A percentile compares a stretch with the other conserved stretches of the same genome.
These are phyloP conservation scores for Dryomyza anilis DNA, from an alignment of 2,888 invertebrate species.

Conservation along the genomic window DNA sequence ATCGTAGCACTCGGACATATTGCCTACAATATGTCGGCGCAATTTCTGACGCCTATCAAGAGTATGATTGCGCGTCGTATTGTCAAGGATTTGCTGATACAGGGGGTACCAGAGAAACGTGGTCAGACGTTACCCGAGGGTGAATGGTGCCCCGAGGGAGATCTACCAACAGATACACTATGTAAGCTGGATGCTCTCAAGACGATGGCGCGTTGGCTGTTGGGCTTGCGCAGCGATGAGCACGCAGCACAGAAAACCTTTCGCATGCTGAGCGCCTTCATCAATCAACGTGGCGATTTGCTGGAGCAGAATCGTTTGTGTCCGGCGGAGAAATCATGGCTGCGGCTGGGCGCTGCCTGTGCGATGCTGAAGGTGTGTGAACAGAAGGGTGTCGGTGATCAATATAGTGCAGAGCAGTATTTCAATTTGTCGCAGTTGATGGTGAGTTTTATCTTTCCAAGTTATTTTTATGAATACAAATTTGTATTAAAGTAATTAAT, in stretches of 20 bases:
- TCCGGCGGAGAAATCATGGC: conserved; percentile 89
- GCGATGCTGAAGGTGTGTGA: conserved; percentile 97
- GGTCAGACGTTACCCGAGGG: conserved; percentile 51
- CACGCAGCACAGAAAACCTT: conserved; percentile 92
- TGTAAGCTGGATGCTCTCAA: conserved; percentile 95
- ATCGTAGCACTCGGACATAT: conserved; percentile 95
- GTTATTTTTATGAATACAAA: too few relatives aligned
- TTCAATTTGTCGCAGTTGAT: conserved; percentile 91
- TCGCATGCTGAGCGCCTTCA: conserved; percentile 91
- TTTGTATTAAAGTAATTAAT: too few relatives aligned
- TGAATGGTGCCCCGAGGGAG: conserved; percentile 83
- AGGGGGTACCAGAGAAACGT: conserved; percentile 69
- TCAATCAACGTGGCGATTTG: conserved; percentile 89
- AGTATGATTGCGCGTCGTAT: conserved; percentile 94
- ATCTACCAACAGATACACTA: conserved; percentile 86
- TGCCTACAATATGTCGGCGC: conserved; percentile 88
- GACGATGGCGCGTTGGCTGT: conserved; percentile 94
- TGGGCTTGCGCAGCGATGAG: conserved; percentile 87
- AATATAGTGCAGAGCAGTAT: conserved; percentile 93
- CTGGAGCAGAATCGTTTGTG: conserved; percentile 75
- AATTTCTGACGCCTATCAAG: conserved; percentile 89
- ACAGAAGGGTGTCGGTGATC: conserved; percentile 94
- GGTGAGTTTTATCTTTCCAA: too few relatives aligned
- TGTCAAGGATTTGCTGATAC: conserved; percentile 92
- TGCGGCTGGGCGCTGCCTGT: conserved; percentile 89